Evolutionary conservation across 1,140 invertebrate genomes (phyloP).

Genomic region (Capitella teleta): DNA sequence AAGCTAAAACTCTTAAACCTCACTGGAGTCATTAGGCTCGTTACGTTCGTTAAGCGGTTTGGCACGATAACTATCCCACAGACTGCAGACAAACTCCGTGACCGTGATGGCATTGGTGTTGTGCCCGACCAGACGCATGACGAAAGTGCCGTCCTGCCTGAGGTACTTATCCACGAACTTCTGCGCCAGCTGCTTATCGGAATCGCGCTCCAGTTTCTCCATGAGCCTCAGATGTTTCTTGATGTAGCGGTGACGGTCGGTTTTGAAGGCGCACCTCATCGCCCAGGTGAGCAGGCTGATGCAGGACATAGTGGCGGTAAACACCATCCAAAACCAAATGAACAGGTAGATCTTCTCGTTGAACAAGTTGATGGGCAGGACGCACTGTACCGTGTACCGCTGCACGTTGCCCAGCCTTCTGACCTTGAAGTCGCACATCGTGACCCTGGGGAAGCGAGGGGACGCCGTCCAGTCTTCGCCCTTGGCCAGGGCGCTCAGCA

Average conservation of each 20-base stretch:
- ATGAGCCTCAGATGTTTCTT: conserved; percentile 15
- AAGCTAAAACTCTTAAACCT: too few species aligned
- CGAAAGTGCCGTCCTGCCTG: conserved; percentile 41
- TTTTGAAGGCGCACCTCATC: conserved; percentile 24
- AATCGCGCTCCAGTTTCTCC: conserved; percentile 8
- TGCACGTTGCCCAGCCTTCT: conserved; percentile 40
- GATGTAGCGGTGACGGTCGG: conserved; percentile 13
- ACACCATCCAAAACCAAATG: conserved; percentile 17
- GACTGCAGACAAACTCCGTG: conserved; percentile 14
- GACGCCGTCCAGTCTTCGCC: conserved; percentile 33
- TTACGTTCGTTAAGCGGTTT: too few species aligned
- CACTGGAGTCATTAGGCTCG: too few species aligned
- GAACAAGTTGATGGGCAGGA: conserved; percentile 22
- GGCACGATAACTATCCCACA: conserved; percentile 7
- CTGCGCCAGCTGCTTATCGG: conserved; percentile 2
- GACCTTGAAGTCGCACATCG: conserved; percentile 42
- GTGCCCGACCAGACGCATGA: conserved; percentile 42
- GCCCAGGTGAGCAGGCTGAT: conserved; percentile 36
- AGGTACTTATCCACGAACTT: conserved; percentile 30
- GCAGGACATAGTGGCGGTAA: conserved; percentile 22
- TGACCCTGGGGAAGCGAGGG: conserved; percentile 42
- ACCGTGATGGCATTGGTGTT: conserved; percentile 22
- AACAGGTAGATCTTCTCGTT: conserved; percentile 19
- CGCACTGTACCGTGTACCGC: conserved; percentile 37
- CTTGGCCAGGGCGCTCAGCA: conserved; percentile 32